A percentile compares a stretch with the other conserved stretches of the same genome.
Evolutionary conservation across 2,113 vertebrate genomes (phyloP).

Genomic region (Burhinus bistriatus): DNA sequence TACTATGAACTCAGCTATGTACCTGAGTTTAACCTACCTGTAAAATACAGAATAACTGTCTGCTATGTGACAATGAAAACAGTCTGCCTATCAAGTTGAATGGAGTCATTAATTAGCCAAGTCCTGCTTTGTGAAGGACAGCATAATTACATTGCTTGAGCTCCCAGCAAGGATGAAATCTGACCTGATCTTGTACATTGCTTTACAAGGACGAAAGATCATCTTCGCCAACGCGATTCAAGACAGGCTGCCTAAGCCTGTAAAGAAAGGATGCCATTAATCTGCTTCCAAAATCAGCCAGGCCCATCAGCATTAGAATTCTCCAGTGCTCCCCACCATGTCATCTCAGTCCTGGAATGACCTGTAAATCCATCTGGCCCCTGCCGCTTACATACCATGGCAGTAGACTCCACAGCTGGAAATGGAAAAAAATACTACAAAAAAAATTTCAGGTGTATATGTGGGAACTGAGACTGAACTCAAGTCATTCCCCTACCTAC

Average conservation of each 20-base stretch:
- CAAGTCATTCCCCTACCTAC: accelerated
- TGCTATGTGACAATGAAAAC: not conserved
- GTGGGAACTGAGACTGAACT: not conserved
- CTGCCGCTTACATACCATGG: not conserved
- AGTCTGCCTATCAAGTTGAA: not conserved
- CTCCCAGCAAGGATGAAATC: not conserved
- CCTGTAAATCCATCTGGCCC: not conserved
- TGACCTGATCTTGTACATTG: not conserved
- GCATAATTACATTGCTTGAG: not conserved
- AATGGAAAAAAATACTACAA: not conserved
- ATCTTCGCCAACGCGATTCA: not conserved
- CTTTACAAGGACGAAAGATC: not conserved
- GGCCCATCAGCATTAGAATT: not conserved
- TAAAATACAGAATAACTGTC: not conserved
- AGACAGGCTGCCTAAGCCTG: not conserved
- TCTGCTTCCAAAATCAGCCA: not conserved
- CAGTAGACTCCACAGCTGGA: not conserved
- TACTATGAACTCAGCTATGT: not conserved
- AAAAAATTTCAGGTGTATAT: not conserved
- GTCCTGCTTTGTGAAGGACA: not conserved
- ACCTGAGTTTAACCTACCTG: not conserved
- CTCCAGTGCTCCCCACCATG: not conserved
- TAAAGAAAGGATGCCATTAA: not conserved
- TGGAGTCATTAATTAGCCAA: not conserved
- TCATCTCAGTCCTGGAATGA: not conserved